A percentile compares a stretch with the other conserved stretches of the same genome.
Evolutionary conservation across 1,140 invertebrate species (phyloP).

Genomic region (Lordiphosa clarofinis): DNA sequence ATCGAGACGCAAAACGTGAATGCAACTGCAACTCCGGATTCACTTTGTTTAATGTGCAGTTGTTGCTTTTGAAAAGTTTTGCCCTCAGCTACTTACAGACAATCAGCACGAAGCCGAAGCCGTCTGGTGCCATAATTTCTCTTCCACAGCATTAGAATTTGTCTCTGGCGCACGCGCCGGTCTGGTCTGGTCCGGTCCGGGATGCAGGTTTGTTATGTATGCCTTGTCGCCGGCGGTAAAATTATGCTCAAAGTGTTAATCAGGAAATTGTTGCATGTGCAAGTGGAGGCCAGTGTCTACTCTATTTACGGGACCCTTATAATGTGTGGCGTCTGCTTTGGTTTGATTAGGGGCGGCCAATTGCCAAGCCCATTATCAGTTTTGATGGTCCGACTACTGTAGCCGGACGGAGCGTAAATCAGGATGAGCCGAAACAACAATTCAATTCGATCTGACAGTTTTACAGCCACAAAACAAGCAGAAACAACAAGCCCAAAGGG

Average conservation of each 20-base stretch:
- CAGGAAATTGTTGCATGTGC: conserved; percentile 64
- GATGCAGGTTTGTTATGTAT: conserved; percentile 63
- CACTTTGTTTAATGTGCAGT: conserved; percentile 47
- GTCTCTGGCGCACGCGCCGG: conserved; percentile 52
- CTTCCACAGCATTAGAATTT: conserved; percentile 64
- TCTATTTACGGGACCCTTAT: conserved; percentile 47
- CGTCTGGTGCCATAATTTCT: conserved; percentile 48
- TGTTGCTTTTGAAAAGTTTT: conserved; percentile 44
- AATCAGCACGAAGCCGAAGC: conserved; percentile 62
- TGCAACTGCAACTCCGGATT: conserved; percentile 22
- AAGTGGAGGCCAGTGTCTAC: conserved; percentile 1
- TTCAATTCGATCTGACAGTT: conserved; percentile 62
- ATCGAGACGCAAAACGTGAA: conserved; percentile 9
- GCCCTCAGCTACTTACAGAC: conserved; percentile 75
- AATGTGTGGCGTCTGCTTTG: conserved; percentile 41
- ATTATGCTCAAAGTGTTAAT: conserved; percentile 77
- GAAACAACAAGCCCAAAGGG: conserved; percentile 32
- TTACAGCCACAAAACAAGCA: conserved; percentile 48
- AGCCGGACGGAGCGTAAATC: conserved; percentile 51
- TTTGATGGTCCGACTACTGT: conserved; percentile 46
- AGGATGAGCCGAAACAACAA: conserved; percentile 48
- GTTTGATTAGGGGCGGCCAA: conserved; percentile 41
- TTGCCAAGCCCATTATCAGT: conserved; percentile 57
- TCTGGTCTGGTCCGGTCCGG: conserved; percentile 4
- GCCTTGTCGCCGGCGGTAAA: conserved; percentile 68